phyloP scores from a whole-genome alignment of 2,888 invertebrate genomes.

The Stenodera caucasica region DNA sequence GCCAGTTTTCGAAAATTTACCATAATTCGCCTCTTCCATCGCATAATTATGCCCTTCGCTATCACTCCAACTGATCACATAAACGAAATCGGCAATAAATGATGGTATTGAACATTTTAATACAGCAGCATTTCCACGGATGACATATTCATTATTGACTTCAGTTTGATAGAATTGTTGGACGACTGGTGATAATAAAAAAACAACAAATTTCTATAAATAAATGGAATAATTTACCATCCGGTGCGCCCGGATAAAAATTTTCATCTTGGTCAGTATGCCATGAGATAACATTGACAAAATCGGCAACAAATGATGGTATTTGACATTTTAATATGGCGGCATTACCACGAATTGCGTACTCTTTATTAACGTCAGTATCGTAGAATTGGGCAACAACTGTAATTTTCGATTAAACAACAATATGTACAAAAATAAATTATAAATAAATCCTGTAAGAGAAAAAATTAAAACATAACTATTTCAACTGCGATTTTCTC shows the following conservation, averaged over 20 bases:
- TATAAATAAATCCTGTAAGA: neutral
- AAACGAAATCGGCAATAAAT: slow-evolving; percentile 88
- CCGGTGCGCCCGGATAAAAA: slow-evolving; percentile 63
- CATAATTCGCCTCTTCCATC: slow-evolving; percentile 64
- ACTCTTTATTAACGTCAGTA: slow-evolving; percentile 85
- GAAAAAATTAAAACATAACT: neutral
- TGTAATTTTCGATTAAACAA: slow-evolving; percentile 48
- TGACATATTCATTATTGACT: slow-evolving; percentile 90
- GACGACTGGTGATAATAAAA: slow-evolving; percentile 63
- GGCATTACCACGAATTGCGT: slow-evolving; percentile 86
- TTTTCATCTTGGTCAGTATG: slow-evolving; percentile 78
- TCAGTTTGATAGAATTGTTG: slow-evolving; percentile 89
- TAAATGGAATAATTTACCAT: slow-evolving; percentile 41
- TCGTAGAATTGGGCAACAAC: slow-evolving; percentile 82
- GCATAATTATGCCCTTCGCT: slow-evolving; percentile 75
- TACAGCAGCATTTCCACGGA: slow-evolving; percentile 84
- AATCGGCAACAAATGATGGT: slow-evolving; percentile 91
- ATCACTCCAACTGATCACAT: slow-evolving; percentile 83
- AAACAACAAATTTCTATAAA: slow-evolving; percentile 10
- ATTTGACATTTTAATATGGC: slow-evolving; percentile 87
- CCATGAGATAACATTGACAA: slow-evolving; percentile 86
- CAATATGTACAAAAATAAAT: neutral
- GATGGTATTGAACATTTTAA: slow-evolving; percentile 88
- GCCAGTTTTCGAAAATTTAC: slow-evolving; percentile 44
- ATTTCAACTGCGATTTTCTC: neutral